Evolutionary conservation across 2,113 vertebrate genomes (phyloP), one percentile per base, ranked within the genome.

Genomic region (Saguinus imperator): DNA sequence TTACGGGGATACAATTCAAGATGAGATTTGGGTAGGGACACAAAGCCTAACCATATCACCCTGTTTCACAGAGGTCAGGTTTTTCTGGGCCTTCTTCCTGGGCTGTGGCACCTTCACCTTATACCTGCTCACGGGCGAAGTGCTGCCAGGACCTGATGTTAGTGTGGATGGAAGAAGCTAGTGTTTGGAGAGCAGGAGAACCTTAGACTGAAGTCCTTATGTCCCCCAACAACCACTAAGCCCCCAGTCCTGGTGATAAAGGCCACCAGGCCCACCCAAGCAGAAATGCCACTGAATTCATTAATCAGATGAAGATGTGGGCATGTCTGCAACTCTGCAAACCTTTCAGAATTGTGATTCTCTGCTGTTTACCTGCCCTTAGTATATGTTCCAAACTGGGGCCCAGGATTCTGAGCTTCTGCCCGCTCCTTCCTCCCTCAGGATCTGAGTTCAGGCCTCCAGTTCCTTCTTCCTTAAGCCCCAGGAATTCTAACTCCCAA

Each of bases 191-290:
- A 29, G 23, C 40, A 1, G 0, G 66, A 58, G 61, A 25, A 48
- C 13, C 73, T 61, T 27, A 18, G 8, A 21, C 55, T 20, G 8
- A 32, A 8, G 11, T 8, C 18, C 23, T 17, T 45, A 35, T 29
- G 35, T 3, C 43, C n/a, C 23, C n/a, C 4, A 35, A 17, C 2
- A 12, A 8, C 25, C 20, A 21, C 12, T 17, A 58, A 80, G 21
- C 16, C 70, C 27, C 27, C 27, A 0, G 23, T 40, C 43, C 70
- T 50, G 27, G 18, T 0, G 17, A 25, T 5, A 25, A 40, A 45
- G 40, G 1, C 1, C 76, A 10, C 23, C 35, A 9, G 3, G 40
- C 82, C 4, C 0, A 18, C 4, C 6, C 0, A 11, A 13, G 76
- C 61, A 35, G 7, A 88, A 35, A 43, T 45, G 27, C 52, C 16